These are phyloP conservation scores for Oryzaephilus surinamensis DNA, from an alignment of 1,140 invertebrate species.

Conservation along the genomic window DNA sequence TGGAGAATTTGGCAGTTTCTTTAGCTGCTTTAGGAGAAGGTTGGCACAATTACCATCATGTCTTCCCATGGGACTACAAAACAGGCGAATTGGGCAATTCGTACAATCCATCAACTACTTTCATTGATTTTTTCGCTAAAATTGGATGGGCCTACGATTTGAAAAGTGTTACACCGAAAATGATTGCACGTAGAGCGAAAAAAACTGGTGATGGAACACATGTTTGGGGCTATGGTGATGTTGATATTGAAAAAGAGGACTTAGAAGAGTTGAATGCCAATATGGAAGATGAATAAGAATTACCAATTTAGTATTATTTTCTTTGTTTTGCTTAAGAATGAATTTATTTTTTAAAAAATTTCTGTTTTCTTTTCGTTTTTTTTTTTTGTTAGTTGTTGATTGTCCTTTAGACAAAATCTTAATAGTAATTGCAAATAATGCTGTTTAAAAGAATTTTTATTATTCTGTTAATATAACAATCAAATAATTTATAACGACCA, in stretches of 20 bases:
- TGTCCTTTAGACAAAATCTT: no score
- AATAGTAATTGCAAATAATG: no score
- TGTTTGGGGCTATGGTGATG: slow-evolving; percentile 43
- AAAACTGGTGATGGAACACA: slow-evolving; percentile 53
- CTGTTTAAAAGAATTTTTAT: no score
- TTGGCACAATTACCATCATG: slow-evolving; percentile 94
- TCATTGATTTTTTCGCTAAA: slow-evolving; percentile 60
- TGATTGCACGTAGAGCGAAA: slow-evolving; percentile 49
- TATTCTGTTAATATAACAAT: no score
- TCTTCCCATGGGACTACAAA: slow-evolving; percentile 80
- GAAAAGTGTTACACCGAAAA: slow-evolving; percentile 48
- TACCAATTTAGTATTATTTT: no score
- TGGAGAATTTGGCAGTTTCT: slow-evolving; percentile 60
- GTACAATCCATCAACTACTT: slow-evolving; percentile 57
- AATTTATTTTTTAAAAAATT: no score
- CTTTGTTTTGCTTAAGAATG: no score
- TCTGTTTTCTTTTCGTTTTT: no score
- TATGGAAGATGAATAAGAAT: no score
- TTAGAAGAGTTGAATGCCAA: slow-evolving; percentile 26
- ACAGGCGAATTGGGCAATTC: slow-evolving; percentile 65
- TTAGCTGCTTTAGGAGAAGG: slow-evolving; percentile 69
- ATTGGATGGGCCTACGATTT: slow-evolving; percentile 67
- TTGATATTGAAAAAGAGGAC: slow-evolving; percentile 37
- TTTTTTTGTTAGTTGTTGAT: no score
- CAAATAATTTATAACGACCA: no score